Evolutionary conservation across 2,888 invertebrate species (phyloP).

Genomic region (Cephus nigrinus): DNA sequence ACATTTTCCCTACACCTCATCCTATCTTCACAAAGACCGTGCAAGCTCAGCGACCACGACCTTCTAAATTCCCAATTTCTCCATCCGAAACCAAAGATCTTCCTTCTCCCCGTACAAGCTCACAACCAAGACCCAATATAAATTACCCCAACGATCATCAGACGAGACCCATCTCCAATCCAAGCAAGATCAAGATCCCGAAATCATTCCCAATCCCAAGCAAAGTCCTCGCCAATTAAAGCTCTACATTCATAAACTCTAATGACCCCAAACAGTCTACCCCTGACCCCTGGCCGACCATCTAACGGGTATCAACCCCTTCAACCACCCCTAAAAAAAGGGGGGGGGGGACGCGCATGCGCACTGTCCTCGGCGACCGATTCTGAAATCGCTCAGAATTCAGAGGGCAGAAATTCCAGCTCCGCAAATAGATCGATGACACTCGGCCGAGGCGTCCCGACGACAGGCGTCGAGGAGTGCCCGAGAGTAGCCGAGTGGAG

Average conservation of each 20-base stretch:
- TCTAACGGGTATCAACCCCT: too few relatives aligned
- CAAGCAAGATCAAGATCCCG: background rate
- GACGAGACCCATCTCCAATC: background rate
- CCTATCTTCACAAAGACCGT: background rate
- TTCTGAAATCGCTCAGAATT: constrained; percentile 9
- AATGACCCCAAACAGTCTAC: too few relatives aligned
- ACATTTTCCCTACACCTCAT: background rate
- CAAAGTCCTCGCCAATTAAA: background rate
- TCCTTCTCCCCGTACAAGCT: background rate
- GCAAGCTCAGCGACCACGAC: background rate
- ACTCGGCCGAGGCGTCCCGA: constrained; percentile 58
- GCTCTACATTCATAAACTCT: too few relatives aligned
- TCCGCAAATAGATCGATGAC: constrained; percentile 66
- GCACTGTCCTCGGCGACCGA: background rate
- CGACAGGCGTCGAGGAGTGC: constrained; percentile 15
- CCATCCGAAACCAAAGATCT: background rate
- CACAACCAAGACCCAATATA: background rate
- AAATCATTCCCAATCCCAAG: background rate
- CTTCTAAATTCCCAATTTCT: fast-evolving
- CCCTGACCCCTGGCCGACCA: too few relatives aligned
- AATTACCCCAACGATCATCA: background rate
- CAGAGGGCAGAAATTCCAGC: constrained; percentile 62
- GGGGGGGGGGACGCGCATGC: background rate
- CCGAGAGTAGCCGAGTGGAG: background rate
- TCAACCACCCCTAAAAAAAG: background rate